These are phyloP conservation scores for Orchesellides sinensis DNA, from an alignment of 2,888 invertebrate genomes.

Conservation along the genomic window DNA sequence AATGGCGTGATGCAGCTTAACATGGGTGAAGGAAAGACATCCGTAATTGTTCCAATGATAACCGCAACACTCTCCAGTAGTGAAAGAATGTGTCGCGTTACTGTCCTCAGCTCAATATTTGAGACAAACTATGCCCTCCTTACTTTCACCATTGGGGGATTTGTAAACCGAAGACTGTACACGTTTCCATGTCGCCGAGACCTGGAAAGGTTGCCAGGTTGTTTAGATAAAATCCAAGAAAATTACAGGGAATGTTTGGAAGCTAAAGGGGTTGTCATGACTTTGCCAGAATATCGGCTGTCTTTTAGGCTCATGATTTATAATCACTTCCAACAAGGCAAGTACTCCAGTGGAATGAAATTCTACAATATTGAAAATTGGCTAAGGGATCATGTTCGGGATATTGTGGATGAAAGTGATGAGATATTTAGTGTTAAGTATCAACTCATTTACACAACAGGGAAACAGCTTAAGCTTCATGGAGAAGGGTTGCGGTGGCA, in stretches of 20 bases:
- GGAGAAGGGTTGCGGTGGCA: constrained; percentile 59
- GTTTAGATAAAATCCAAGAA: background rate
- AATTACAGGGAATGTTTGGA: constrained; percentile 46
- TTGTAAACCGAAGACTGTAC: constrained; percentile 48
- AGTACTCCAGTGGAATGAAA: background rate
- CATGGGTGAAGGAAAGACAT: constrained; percentile 70
- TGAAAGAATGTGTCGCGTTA: constrained; percentile 54
- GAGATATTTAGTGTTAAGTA: constrained; percentile 70
- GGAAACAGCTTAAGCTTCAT: constrained; percentile 39
- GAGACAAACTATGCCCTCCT: constrained; percentile 44
- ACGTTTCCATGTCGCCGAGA: constrained; percentile 64
- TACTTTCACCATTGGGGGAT: constrained; percentile 53
- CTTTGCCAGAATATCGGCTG: constrained; percentile 58
- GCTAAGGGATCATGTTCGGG: constrained; percentile 46
- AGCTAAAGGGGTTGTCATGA: constrained; percentile 42
- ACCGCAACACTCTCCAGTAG: constrained; percentile 37
- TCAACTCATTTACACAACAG: constrained; percentile 68
- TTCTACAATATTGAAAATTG: constrained; percentile 29
- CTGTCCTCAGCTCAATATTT: constrained; percentile 63
- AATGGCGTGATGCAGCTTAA: constrained; percentile 65
- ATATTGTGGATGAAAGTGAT: constrained; percentile 70
- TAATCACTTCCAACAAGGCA: constrained; percentile 16
- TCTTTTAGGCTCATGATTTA: constrained; percentile 47
- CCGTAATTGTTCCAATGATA: constrained; percentile 68
- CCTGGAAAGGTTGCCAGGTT: constrained; percentile 22